Evolutionary conservation across 2,797 vertebrate genomes (phyloP), one percentile per base, ranked within the genome.

Genomic region (Myotis vivesi): DNA sequence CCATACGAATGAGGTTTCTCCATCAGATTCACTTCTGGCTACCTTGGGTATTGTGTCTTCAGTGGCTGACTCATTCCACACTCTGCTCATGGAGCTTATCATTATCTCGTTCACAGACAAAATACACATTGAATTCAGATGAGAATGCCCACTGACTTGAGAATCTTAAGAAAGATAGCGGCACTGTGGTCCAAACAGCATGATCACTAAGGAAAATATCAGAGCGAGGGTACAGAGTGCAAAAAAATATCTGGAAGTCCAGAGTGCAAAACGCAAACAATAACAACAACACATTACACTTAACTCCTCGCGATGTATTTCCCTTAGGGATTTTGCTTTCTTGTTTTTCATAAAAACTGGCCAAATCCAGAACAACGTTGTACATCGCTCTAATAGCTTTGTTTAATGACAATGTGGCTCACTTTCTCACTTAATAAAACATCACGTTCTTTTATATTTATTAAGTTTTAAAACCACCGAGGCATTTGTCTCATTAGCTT

Each of bases 91-190:
- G 80, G 41, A 95, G 77, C 85, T 96, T 87, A 90, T 93, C 85
- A 94, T 93, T 94, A 96, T 87, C 93, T 95, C 84, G 92, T 92
- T 83, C 94, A 92, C 55, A 76, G 95, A 94, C n/a, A 96, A 84
- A 91, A 88, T 49, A 53, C 71, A 94, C 89, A 93, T 5, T 57
- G 85, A 92, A 95, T 95, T 89, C 87, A 66, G 85, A 84, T n/a
- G 66, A 25, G 20, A 86, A 80, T 95, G 75, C 16, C 66, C 71
- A 81, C n/a, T 30, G 84, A 76, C 53, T 64, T 57, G 80, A 87
- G 62, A 85, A 38, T 77, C 81, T 66, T 10, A 16, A 95, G 82
- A 41, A 84, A 94, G 28, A 11, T 12, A 79, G 53, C 49, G 44
- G 53, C 25, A 19, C 6, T 38, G 66, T 46, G 36, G 25, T 73